Conservation (phyloP, 2,888 invertebrate genomes). For the Belgica antarctica region DNA sequence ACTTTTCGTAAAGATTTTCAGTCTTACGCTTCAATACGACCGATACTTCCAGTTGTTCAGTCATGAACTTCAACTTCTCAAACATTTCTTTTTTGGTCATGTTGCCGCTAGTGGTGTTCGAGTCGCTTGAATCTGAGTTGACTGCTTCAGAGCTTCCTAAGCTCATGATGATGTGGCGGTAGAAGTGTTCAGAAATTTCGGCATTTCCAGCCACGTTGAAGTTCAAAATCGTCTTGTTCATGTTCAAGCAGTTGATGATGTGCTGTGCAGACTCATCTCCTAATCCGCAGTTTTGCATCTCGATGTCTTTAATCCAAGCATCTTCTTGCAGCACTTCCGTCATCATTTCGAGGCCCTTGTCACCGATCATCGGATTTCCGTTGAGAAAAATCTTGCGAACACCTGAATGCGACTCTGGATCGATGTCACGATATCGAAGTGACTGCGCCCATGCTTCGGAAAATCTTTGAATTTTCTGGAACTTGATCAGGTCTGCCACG, state of each 20-base stretch:
- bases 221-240: slow-evolving; percentile 66
- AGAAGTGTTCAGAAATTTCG: slow-evolving; percentile 56
- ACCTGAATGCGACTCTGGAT: slow-evolving; percentile 71
- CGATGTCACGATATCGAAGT: slow-evolving; percentile 71
- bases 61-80: slow-evolving; percentile 52
- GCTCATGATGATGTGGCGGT: slow-evolving; percentile 56
- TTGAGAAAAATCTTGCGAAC: slow-evolving; percentile 68
- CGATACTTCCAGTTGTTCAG: slow-evolving; percentile 63
- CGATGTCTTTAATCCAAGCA: slow-evolving; percentile 76
- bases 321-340: slow-evolving; percentile 72
- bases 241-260: slow-evolving; percentile 61
- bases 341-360: slow-evolving; percentile 62
- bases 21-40: slow-evolving; percentile 62
- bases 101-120: slow-evolving; percentile 46
- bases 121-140: slow-evolving; percentile 45
- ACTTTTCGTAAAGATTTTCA: slow-evolving; percentile 62
- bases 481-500: slow-evolving; percentile 67
- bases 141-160: slow-evolving; percentile 53
- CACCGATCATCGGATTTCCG: slow-evolving; percentile 66
- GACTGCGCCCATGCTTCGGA: slow-evolving; percentile 81
- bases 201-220: slow-evolving; percentile 67
- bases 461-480: slow-evolving; percentile 69
- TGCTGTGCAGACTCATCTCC: slow-evolving; percentile 61
- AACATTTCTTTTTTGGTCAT: background rate
- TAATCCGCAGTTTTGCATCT: slow-evolving; percentile 72